Base-by-base conservation (phyloP, 2,888 invertebrate genomes). In the Drosophila mimica region DNA sequence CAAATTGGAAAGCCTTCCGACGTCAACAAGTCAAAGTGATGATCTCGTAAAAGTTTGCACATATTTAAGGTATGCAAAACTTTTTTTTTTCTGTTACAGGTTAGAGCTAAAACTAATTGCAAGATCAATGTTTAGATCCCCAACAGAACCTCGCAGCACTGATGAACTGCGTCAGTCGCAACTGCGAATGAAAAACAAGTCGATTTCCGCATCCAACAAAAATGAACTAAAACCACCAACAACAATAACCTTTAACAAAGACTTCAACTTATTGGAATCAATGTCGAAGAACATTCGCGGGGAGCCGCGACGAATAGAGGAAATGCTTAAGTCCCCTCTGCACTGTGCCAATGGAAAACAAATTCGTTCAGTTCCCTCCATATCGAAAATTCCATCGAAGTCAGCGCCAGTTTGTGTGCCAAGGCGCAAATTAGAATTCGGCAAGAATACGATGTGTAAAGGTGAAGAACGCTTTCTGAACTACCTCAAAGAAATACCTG, bases 341-440 rank as follows among this genome's bases (percentile, higher is more conserved):
- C 65, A 78, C 36, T 46, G 13, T 17, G n/a, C 3, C 8, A 56
- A 13, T n/a, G 8, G 28, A 31, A 54, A 36, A 28, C 51, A 33
- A 4, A 52, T 6, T n/a, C 46, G 36, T 17, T 15, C 59, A 13
- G 43, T 8, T 38, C n/a, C 53, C 15, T 4, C 20, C 15, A 17
- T 6, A 13, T 6, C 36, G 11, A 46, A 34, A 28, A 57, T 7
- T 20, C 30, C 31, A 7, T 17, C 2, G 4, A 17, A 28, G 2
- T 13, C 30, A 17, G 20, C 11, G 0, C 13, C 36, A 3, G 11
- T 17, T 7, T 11, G 9, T 15, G 15, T n/a, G 2, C 31, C 49
- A 7, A 46, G 9, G 2, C 76, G 71, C 17, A 64, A 67, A 33
- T 43, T 78, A 9, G 49, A 68, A 9, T 72, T 69, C 5, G 58